A percentile compares a stretch with the other conserved stretches of the same genome.
Evolutionary conservation across 2,888 invertebrate genomes (phyloP).

Genomic region (Drosophila parthenogenetica): DNA sequence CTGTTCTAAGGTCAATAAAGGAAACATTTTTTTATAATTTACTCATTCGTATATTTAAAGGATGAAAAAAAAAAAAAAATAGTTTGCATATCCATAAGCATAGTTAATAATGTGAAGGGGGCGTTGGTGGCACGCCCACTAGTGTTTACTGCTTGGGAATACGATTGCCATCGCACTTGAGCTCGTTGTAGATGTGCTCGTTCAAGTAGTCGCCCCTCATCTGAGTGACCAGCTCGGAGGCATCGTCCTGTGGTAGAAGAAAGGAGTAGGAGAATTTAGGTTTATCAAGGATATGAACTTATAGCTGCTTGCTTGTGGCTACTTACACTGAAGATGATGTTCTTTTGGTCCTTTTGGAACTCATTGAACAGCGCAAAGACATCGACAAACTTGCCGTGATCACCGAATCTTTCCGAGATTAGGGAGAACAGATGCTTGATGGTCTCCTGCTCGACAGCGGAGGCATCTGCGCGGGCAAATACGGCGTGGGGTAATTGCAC

Average conservation of each 20-base stretch:
- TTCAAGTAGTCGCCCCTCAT: constrained; percentile 74
- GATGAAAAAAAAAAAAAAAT: constrained; percentile 11
- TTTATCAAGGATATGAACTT: background rate
- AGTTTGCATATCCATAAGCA: constrained; percentile 39
- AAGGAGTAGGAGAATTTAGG: background rate
- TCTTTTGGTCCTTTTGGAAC: constrained; percentile 73
- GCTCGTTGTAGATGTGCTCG: constrained; percentile 78
- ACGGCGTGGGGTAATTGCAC: constrained; percentile 81
- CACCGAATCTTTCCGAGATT: constrained; percentile 82
- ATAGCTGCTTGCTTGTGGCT: background rate
- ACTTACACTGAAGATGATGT: constrained; percentile 84
- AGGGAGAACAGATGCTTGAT: constrained; percentile 82
- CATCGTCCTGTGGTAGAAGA: constrained; percentile 75
- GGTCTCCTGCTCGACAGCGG: constrained; percentile 82
- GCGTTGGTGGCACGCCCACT: background rate
- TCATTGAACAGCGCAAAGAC: constrained; percentile 84
- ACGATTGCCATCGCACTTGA: constrained; percentile 76
- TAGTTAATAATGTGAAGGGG: constrained; percentile 4
- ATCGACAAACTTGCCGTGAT: constrained; percentile 78
- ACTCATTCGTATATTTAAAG: constrained; percentile 18
- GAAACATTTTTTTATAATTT: background rate
- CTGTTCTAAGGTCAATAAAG: too few species aligned
- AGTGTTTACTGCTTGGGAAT: constrained; percentile 62
- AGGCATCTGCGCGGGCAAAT: constrained; percentile 75
- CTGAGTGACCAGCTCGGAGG: constrained; percentile 76